Conservation (phyloP, 2,113 vertebrate genomes). For the Sorex fumeus region DNA sequence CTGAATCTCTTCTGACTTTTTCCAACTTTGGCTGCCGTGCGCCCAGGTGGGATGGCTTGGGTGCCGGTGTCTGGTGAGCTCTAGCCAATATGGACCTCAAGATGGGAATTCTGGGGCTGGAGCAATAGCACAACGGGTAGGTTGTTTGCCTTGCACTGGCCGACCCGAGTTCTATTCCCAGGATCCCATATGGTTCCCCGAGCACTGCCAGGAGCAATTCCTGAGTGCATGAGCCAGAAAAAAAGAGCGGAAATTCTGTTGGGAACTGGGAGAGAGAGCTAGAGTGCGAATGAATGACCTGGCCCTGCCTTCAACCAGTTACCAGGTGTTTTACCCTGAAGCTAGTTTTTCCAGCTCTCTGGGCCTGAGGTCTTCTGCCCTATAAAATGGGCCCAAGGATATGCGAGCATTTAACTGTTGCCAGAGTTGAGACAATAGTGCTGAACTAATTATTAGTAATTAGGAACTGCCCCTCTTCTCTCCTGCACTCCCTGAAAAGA, state of each 20-base stretch:
- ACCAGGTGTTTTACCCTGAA: neutral
- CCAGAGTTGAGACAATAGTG: neutral
- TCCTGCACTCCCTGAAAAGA: neutral
- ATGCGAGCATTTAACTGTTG: neutral
- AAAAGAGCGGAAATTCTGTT: too few relatives aligned
- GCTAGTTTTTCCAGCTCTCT: neutral
- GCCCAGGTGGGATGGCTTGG: neutral
- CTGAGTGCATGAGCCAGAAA: too few relatives aligned
- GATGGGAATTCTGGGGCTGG: neutral
- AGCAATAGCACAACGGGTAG: too few relatives aligned
- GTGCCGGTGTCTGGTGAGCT: neutral
- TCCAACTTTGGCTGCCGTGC: neutral
- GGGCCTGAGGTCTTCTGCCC: neutral
- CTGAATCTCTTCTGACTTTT: neutral
- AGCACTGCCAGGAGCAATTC: too few relatives aligned
- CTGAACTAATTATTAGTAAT: neutral
- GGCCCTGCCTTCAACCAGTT: neutral
- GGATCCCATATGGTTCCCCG: too few relatives aligned
- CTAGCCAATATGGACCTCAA: neutral
- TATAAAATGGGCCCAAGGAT: neutral
- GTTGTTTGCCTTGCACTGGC: too few relatives aligned
- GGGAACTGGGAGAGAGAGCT: neutral
- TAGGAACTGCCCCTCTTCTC: neutral
- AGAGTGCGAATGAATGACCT: neutral
- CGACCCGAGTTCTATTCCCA: too few relatives aligned